Conservation (phyloP, 2,888 invertebrate species). For the Spicauda simplicius region DNA sequence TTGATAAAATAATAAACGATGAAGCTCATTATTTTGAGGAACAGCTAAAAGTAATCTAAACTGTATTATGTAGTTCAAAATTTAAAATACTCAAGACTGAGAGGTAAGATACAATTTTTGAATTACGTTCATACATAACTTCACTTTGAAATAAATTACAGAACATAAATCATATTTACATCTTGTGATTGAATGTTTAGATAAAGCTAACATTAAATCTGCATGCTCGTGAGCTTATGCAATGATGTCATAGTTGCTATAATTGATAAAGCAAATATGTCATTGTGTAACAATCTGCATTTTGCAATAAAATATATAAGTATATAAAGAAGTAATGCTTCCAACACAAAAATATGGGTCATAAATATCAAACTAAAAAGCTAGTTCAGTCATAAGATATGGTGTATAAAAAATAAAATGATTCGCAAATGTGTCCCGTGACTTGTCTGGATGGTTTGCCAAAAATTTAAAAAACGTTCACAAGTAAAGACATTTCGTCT, state of each 20-base stretch:
- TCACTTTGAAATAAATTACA: not conserved
- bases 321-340: not conserved
- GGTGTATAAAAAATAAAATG: constrained; percentile 18
- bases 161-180: constrained; percentile 10
- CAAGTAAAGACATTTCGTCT: constrained; percentile 45
- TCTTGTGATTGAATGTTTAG: constrained; percentile 10
- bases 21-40: not conserved
- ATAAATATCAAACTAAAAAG: not conserved
- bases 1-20: not conserved
- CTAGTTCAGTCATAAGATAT: not conserved
- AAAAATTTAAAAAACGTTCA: constrained; percentile 52
- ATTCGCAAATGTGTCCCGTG: constrained; percentile 53
- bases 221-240: not conserved
- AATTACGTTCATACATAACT: not conserved
- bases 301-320: not conserved
- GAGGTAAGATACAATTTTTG: not conserved
- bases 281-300: not conserved
- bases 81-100: too few species aligned
- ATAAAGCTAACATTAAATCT: constrained; percentile 4
- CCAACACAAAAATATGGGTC: not conserved
- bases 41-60: too few species aligned
- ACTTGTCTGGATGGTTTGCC: constrained; percentile 58
- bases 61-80: too few species aligned
- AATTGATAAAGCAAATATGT: constrained; percentile 1
- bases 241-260: constrained; percentile 3